These are phyloP conservation scores for Hafferia zeledoni DNA, from an alignment of 2,797 vertebrate genomes.

Conservation along the genomic window DNA sequence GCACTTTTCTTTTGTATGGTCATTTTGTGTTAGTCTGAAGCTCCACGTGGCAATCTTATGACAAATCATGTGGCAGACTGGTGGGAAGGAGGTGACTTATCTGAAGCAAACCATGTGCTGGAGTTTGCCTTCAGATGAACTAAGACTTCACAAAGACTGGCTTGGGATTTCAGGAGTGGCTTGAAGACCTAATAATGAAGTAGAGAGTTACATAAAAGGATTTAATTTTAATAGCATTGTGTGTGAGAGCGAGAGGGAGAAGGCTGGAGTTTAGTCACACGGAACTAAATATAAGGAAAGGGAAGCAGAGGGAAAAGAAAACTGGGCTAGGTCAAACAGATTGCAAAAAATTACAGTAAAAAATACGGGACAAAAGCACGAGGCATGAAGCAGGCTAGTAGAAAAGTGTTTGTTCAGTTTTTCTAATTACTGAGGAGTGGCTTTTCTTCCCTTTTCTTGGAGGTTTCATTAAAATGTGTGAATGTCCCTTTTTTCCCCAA, in stretches of 20 bases:
- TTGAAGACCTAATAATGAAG: not conserved
- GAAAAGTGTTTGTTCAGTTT: not conserved
- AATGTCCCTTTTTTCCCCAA: not conserved
- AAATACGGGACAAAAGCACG: not conserved
- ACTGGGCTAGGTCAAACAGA: not conserved
- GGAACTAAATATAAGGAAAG: not conserved
- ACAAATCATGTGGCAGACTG: not conserved
- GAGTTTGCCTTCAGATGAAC: conserved; percentile 6
- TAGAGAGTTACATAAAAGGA: not conserved
- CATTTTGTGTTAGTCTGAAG: not conserved
- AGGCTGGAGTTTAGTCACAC: not conserved
- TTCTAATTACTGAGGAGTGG: not conserved
- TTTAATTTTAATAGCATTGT: conserved; percentile 23
- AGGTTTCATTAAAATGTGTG: not conserved
- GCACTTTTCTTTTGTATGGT: not conserved
- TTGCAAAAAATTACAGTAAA: not conserved
- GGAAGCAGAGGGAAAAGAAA: not conserved
- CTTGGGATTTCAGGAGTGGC: not conserved
- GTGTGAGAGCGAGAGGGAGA: not conserved
- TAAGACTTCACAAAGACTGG: not conserved
- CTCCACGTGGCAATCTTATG: not conserved
- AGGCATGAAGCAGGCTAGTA: not conserved
- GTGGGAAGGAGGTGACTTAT: not conserved
- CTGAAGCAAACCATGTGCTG: not conserved
- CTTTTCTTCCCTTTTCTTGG: not conserved